Evolutionary conservation across 2,888 invertebrate genomes (phyloP), one percentile per base, ranked within the genome.

Genomic region (Watsonalla cultraria): DNA sequence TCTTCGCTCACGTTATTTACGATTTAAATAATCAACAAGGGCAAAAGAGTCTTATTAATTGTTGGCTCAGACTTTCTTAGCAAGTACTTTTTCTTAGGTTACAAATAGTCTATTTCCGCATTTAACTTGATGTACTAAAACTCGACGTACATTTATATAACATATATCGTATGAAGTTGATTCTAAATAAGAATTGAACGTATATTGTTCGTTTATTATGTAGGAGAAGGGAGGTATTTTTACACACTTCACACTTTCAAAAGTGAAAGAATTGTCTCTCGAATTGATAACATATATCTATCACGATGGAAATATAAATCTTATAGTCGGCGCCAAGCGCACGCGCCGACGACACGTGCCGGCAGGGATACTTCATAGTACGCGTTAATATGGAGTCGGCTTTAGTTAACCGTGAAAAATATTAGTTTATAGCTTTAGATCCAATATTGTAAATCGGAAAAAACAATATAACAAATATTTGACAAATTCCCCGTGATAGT

Each of bases 261-360:
- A 49, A 49, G 39, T 33, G 24, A 42, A 57, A 57, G 59, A 49
- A 55, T 54, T 62, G 35, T 63, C 53, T 53, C 56, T 54, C 57
- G 46, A 60, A 58, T 49, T 60, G 55, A 58, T 60, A 58, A 64
- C 49, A 51, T 54, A 61, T 60, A 69, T 60, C 56, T 62, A 61
- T 60, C 61, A 58, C 55, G 52, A 58, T 56, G 62, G 63, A 65
- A 60, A 61, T 67, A 68, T 77, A 73, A 74, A 76, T 77, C 69
- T 70, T 51, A 34, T 14, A 53, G 66, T 54, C 59, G 74, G 73
- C 74, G 74, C 72, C 74, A 37, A 42, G 42, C 51, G 54, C 57
- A 45, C 54, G 56, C 45, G 49, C 47, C 58, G 51, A 53, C 24
- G 34, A 35, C 48, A n/a, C 14, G 9, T 8, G 8, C 52, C 50